Evolutionary conservation across 1,140 invertebrate genomes (phyloP), one percentile per base, ranked within the genome.

Genomic region (Eupristina koningsbergeri): DNA sequence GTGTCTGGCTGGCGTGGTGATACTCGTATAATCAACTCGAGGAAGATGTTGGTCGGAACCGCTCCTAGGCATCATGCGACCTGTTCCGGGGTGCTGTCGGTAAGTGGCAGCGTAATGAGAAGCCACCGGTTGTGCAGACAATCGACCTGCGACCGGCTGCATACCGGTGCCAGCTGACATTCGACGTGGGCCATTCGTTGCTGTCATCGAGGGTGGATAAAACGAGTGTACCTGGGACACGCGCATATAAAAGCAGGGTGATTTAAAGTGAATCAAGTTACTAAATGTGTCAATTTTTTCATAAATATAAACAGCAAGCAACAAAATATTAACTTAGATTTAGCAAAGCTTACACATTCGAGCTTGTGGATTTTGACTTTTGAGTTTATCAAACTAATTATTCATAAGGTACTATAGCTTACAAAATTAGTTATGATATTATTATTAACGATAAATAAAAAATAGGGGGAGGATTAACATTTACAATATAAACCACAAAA

Each of bases 21-120:
- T 93, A 90, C 94, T 94, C 8, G 95, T 94, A 84, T 97, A 97
- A n/a, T 85, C 84, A 5, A 96, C 96, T 61, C 96, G 93, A 15
- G 96, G 96, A 82, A 97, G 92, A 90, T 97, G 96, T 87, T 97
- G 96, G 91, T 97, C 96, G 7, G 96, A 97, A 36, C 97, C 97
- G 71, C 96, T 97, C 80, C 96, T 93, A 2, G 96, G 96, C 92
- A 97, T 96, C 83, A 94, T 93, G 64, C 94, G 91, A 64, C 94
- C 91, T 67, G 89, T 90, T 74, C 90, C 90, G 11, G 90, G 85
- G 77, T 93, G 93, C 19, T 90, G 86, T 41, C 93, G 91, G 85
- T 93, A 94, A 26, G 89, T 86, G 26, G 81, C 64, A 8, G 39
- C 58, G 26, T 80, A 94, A 84, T 93, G 92, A 29, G 92, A 90